Base-by-base conservation (phyloP, 2,113 vertebrate species). In the Mola mola region DNA sequence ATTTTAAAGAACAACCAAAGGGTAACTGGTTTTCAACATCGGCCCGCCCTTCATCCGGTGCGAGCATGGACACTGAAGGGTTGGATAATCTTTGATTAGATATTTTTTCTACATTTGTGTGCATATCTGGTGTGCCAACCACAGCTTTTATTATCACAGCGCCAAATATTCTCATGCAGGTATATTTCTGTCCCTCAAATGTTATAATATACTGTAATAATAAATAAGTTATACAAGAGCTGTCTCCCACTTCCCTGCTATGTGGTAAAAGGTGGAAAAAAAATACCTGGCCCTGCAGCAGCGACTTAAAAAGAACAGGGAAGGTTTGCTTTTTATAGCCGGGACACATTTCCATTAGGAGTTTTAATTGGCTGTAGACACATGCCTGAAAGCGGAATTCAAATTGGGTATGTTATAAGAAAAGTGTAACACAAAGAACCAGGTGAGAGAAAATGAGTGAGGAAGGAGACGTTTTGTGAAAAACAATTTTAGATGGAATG, bases 341-440 rank as follows among this genome's bases (percentile, higher is more conserved):
- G 21, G 65, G 17, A 74, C 76, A 77, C 62, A 53, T 86, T 84
- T 87, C 60, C 65, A 79, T 87, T 66, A 84, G 46, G 36, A 38
- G 43, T 79, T 82, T 83, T 85, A 84, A 88, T 86, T 86, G 74
- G 67, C 61, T 19, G 9, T 59, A 63, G 76, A 75, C 75, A 66
- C 36, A 58, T 17, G 53, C 65, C 69, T 71, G 20, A 73, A 49
- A 83, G 84, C 57, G 6, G 52, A 61, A 87, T 78, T 75, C 7
- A 71, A 83, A 88, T 80, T 43, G 59, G 49, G 22, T 19, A 43
- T 50, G 56, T 76, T 80, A 64, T 64, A 59, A 25, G 28, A 63
- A 69, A 66, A 34, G 29, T 49, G 36, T 47, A 58, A 75, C 73
- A 64, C 57, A 57, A 78, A 75, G 68, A 64, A 43, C n/a, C 33